phyloP scores from a whole-genome alignment of 1,140 invertebrate genomes.

The Zaprionus taronus region DNA sequence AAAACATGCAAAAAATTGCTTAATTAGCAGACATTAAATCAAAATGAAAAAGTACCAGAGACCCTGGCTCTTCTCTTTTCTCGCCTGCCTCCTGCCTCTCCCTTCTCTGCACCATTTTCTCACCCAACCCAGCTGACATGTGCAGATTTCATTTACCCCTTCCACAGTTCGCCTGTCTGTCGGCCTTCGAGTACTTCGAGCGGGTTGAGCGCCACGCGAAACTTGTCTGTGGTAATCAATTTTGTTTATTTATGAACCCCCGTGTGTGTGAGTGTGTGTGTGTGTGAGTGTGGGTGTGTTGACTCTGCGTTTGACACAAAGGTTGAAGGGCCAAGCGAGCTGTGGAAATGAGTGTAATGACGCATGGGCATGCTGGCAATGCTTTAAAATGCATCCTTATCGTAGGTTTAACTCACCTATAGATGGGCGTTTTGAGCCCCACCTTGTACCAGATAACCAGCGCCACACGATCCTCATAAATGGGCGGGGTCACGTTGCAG shows the following conservation, averaged over 20 bases:
- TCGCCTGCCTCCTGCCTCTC: neutral
- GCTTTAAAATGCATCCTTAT: neutral
- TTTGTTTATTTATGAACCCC: slow-evolving; percentile 77
- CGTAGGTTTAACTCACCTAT: slow-evolving; percentile 87
- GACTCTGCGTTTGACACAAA: slow-evolving; percentile 67
- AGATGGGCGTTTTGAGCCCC: slow-evolving; percentile 90
- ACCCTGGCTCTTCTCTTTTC: neutral
- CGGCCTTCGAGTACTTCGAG: slow-evolving; percentile 37
- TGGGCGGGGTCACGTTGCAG: slow-evolving; percentile 91
- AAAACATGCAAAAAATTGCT: slow-evolving; percentile 64
- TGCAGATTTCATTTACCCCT: slow-evolving; percentile 53
- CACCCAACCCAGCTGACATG: slow-evolving; percentile 63
- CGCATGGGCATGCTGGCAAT: neutral
- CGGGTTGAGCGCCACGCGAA: slow-evolving; percentile 71
- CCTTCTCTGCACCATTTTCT: neutral
- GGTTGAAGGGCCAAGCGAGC: slow-evolving; percentile 34
- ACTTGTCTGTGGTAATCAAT: slow-evolving; percentile 80
- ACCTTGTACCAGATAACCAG: slow-evolving; percentile 95
- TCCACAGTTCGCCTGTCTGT: slow-evolving; percentile 6
- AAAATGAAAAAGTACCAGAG: slow-evolving; percentile 66
- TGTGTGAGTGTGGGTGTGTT: slow-evolving; percentile 24
- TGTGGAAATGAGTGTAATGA: slow-evolving; percentile 19
- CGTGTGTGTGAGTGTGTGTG: slow-evolving; percentile 25
- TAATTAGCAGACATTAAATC: slow-evolving; percentile 82
- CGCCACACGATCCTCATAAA: slow-evolving; percentile 90